Conservation (phyloP, 1,140 invertebrate genomes). For the Heterodera carotae region DNA sequence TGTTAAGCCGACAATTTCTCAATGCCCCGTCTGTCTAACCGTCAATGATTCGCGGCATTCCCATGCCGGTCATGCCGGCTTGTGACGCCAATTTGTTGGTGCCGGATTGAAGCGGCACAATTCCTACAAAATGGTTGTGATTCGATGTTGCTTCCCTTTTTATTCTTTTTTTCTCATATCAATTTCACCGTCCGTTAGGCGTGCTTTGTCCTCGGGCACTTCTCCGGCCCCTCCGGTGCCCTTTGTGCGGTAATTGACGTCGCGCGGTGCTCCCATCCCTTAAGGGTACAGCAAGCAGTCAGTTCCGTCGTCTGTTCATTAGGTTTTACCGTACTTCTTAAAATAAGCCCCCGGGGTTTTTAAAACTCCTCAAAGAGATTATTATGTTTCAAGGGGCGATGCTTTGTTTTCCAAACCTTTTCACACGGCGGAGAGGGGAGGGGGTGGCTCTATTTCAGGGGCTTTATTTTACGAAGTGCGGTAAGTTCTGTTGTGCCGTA, state of each 20-base stretch:
- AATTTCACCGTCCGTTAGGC: slow-evolving; percentile 58
- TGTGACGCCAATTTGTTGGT: slow-evolving; percentile 64
- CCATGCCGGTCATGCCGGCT: slow-evolving; percentile 64
- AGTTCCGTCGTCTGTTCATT: neutral
- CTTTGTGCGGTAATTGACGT: slow-evolving; percentile 65
- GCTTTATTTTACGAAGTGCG: too few species aligned
- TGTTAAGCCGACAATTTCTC: too few species aligned
- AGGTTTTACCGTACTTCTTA: too few species aligned
- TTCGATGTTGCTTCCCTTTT: neutral
- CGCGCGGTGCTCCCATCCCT: slow-evolving; percentile 46
- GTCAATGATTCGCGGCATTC: slow-evolving; percentile 65
- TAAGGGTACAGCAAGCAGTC: neutral
- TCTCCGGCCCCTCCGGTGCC: slow-evolving; percentile 64
- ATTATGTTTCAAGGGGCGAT: too few species aligned
- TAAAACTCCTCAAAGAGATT: too few species aligned
- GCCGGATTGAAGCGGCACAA: slow-evolving; percentile 64
- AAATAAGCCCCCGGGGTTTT: too few species aligned
- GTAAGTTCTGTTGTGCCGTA: neutral
- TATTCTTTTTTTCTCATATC: neutral
- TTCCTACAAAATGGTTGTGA: slow-evolving; percentile 45
- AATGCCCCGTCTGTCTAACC: slow-evolving; percentile 40
- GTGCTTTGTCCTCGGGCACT: slow-evolving; percentile 64
- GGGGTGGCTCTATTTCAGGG: too few species aligned
- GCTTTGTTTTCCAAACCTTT: too few species aligned
- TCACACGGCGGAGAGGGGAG: too few species aligned